Base-by-base conservation (phyloP, 2,113 vertebrate genomes). In the Melanotaenia duboulayi region DNA sequence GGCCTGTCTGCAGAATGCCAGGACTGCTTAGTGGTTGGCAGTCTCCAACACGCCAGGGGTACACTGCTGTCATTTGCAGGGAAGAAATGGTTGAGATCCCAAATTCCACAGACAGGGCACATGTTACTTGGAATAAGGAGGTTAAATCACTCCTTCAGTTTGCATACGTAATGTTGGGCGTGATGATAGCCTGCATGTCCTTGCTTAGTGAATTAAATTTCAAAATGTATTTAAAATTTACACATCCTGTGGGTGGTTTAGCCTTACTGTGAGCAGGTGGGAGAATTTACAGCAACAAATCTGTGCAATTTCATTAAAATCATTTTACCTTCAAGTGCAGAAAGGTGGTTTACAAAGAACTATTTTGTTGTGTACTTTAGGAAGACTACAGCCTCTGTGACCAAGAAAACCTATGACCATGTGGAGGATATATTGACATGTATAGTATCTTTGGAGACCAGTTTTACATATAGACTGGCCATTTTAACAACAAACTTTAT, bases 21-120 rank as follows among this genome's bases (percentile, higher is more conserved):
- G 81, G 86, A 82, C 83, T 83, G 87, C 85, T 93, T 92, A 94
- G 91, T 79, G 89, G 86, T 91, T 89, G 92, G 89, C 91, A 90
- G 84, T 84, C 83, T 77, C 81, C 64, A 77, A 90, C 81, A 85
- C 88, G 91, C 82, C 78, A 81, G 87, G 83, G 88, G 81, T 86
- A 89, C 80, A 79, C 74, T 81, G 84, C 90, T 94, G 87, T 91
- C 87, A 90, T 91, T 86, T 14, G 69, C 76, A 54, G 62, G 40
- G 64, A 89, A 84, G 79, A 84, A 81, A 90, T 56, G 79, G 78
- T 79, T 80, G 86, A 87, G 85, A 90, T 91, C 84, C 86, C 86
- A 89, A 81, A 89, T 82, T 86, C 77, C 81, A 77, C 73, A 76
- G 88, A 89, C 85, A 85, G 75, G 65, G 74, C 76, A 67, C 78